A percentile compares a stretch with the other conserved stretches of the same genome.
Evolutionary conservation across 2,797 vertebrate genomes (phyloP).

Genomic region (Manis crassicaudata): DNA sequence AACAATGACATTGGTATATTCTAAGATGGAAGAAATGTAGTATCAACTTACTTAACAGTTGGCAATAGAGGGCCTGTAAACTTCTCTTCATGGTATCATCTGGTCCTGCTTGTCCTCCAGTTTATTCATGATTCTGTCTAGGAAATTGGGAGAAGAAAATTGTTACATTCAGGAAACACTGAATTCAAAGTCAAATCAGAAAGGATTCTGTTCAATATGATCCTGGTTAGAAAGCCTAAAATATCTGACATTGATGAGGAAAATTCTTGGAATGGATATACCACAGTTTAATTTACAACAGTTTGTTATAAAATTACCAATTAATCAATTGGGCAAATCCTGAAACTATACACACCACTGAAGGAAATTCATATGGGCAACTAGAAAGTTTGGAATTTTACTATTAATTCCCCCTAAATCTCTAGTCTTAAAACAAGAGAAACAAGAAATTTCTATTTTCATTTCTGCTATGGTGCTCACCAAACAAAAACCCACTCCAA

Average conservation of each 20-base stretch:
- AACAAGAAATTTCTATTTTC: neutral
- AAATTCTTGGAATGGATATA: neutral
- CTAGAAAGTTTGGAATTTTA: neutral
- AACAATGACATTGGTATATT: neutral
- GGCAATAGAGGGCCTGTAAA: conserved; percentile 97
- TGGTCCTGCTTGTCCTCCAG: conserved; percentile 96
- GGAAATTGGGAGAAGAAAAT: conserved; percentile 75
- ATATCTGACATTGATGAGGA: neutral
- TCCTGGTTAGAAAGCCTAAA: neutral
- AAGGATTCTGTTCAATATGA: neutral
- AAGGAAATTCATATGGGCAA: neutral
- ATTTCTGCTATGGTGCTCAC: neutral
- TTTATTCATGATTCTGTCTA: conserved; percentile 98
- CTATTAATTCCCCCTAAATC: neutral
- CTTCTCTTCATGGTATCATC: conserved; percentile 99
- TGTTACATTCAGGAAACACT: conserved; percentile 37
- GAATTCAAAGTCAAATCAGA: conserved; percentile 1
- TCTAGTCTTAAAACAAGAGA: neutral
- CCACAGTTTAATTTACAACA: neutral
- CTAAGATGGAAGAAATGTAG: neutral
- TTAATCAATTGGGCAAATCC: neutral
- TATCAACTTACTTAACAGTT: conserved; percentile 96
- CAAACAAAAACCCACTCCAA: neutral
- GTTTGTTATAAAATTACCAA: neutral
- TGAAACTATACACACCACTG: neutral